Evolutionary conservation across 2,888 invertebrate genomes (phyloP), one percentile per base, ranked within the genome.

Genomic region (Caradrina clavipalpis): DNA sequence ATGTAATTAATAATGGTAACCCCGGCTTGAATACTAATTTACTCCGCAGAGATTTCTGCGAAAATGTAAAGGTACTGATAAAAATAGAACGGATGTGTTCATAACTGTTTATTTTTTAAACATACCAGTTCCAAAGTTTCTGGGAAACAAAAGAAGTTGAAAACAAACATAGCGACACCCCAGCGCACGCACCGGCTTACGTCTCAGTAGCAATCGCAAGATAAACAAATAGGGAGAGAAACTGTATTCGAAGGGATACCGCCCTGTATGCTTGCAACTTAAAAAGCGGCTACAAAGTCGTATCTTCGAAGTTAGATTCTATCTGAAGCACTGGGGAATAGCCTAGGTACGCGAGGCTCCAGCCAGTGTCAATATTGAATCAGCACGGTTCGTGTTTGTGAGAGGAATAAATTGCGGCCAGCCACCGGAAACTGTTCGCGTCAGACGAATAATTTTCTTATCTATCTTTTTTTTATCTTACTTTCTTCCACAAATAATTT

Each of bases 301-400:
- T 88, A 89, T 90, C 89, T 87, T 87, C 85, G 83, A 88, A 89
- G 88, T 88, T 90, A 88, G 87, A 91, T 90, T 86, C 87, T 88
- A 87, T 87, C 87, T 86, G 82, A 87, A 91, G 87, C 90, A 83
- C 90, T 83, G 82, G 91, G 90, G 91, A 92, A 91, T 92, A 90
- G 87, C 86, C 90, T 91, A 90, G 91, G 90, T 90, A 88, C 86
- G 82, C 80, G 76, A 64, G 84, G 81, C 85, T 89, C 87, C 88
- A 88, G 90, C 90, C 86, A 88, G 88, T 91, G 93, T 94, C 94
- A 95, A 95, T 95, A 95, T 95, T 95, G 94, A 93, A 94, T 92
- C 92, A 92, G 92, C 90, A 83, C 88, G 87, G 89, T 86, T 89
- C 89, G 88, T 93, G 93, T 93, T 94, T 94, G 93, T 93, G 93